Conservation (phyloP, 2,888 invertebrate species). For the Globia sparganii region DNA sequence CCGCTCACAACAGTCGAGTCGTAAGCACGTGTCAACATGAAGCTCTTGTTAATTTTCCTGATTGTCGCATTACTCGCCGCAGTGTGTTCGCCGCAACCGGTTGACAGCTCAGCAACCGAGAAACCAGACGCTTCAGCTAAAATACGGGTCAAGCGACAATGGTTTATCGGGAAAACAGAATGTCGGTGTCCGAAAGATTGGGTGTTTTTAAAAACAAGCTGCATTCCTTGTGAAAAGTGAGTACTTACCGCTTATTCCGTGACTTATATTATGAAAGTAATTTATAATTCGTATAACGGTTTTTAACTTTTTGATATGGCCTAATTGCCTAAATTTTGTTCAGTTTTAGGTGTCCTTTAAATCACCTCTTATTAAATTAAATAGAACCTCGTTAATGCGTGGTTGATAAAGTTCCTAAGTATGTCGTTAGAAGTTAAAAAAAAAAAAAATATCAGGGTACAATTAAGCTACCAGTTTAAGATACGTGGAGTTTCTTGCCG, state of each 20-base stretch:
- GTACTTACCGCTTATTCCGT: constrained; percentile 12
- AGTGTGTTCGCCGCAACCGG: too few relatives aligned
- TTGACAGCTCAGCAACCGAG: neutral
- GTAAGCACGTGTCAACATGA: constrained; percentile 17
- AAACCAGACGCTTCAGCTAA: neutral
- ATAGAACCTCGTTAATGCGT: neutral
- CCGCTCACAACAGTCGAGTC: neutral
- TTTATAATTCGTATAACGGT: neutral
- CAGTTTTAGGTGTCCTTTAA: too few relatives aligned
- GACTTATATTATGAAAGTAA: neutral
- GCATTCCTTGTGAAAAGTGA: constrained; percentile 10
- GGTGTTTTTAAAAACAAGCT: neutral
- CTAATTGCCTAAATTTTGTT: neutral
- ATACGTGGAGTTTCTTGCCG: too few relatives aligned
- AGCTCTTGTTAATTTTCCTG: neutral
- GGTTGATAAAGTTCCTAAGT: neutral
- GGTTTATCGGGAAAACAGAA: neutral
- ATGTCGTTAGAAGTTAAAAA: neutral
- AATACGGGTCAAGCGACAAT: constrained; percentile 21
- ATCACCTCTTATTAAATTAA: too few relatives aligned
- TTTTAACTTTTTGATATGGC: neutral
- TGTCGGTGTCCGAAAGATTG: constrained; percentile 10
- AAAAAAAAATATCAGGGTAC: neutral
- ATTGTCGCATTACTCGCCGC: neutral
- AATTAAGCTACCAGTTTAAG: neutral